A percentile compares a stretch with the other conserved stretches of the same genome.
Evolutionary conservation across 2,797 vertebrate species (phyloP).

Genomic region (Nyctibius grandis): DNA sequence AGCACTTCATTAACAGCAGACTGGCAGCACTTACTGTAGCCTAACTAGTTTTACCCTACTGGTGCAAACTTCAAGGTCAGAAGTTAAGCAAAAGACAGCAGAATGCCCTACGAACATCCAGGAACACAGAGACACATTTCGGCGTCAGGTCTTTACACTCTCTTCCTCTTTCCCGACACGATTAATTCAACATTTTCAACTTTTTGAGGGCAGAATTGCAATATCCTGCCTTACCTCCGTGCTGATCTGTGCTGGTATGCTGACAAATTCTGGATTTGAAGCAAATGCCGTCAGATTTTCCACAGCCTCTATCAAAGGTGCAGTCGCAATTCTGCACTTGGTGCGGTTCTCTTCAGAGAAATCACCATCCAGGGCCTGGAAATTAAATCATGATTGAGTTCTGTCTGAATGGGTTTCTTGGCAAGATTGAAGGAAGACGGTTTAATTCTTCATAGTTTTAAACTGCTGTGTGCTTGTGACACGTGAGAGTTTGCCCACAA

Average conservation of each 20-base stretch:
- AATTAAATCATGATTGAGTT: not conserved
- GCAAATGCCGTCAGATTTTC: slow-evolving; percentile 95
- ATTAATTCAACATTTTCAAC: not conserved
- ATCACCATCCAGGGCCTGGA: slow-evolving; percentile 91
- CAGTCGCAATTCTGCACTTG: slow-evolving; percentile 88
- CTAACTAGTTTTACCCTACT: not conserved
- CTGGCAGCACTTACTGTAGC: not conserved
- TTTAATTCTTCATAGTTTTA: not conserved
- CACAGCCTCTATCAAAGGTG: slow-evolving; percentile 93
- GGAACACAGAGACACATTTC: not conserved
- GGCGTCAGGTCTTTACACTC: not conserved
- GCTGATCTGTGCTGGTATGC: slow-evolving; percentile 96
- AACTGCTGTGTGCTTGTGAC: not conserved
- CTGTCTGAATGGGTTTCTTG: not conserved
- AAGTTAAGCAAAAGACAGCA: not conserved
- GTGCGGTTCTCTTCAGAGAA: slow-evolving; percentile 96
- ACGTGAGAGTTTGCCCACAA: not conserved
- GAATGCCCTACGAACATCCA: not conserved
- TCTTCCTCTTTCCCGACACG: not conserved
- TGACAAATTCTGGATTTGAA: slow-evolving; percentile 96
- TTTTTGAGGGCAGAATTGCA: not conserved
- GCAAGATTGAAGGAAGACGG: not conserved
- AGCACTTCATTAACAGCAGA: not conserved
- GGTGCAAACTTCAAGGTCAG: not conserved
- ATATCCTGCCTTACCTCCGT: slow-evolving; percentile 79